Base-by-base conservation (phyloP, 2,888 invertebrate genomes). In the Atethmia centrago region DNA sequence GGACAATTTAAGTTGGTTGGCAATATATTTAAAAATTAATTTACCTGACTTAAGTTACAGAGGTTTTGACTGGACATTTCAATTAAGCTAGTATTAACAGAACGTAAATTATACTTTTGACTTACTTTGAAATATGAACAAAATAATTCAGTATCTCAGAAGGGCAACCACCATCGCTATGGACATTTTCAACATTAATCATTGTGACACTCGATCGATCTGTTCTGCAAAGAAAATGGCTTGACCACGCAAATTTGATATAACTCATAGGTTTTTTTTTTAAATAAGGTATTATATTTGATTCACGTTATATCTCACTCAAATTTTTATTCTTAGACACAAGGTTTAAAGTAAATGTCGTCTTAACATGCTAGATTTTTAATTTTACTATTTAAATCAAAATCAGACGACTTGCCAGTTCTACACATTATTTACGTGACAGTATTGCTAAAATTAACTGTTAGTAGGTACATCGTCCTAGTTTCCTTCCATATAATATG, bases 401-500 rank as follows among this genome's bases (percentile, higher is more conserved):
- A 36, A 51, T 9, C 21, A 51, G 47, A 36, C 9, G 19, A 45
- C n/a, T 42, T n/a, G 42, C 28, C 25, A 71, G 36, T 40, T 40
- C 14, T 16, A 59, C 28, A 59, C 3, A 71, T 42, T 40, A 49
- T 53, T 71, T 42, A 64, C 75, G 69, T 69, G 53, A 47, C 45
- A 82, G 74, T 74, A 73, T 84, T 84, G 82, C 85, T 85, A 85
- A 85, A 84, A 82, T 51, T 77, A 77, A 85, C 87, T 71, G 85
- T 87, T 81, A 82, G 79, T 83, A 36, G 0, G 5, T 36, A 84
- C 79, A 88, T 80, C 80, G 88, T 80, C 78, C 88, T 85, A 88
- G 86, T 88, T 90, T 87, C 77, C 79, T 85, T 88, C 74, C 79
- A 85, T 80, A 71, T 85, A 80, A 88, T 85, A 85, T 47, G 78